phyloP scores from a whole-genome alignment of 2,888 invertebrate species.

The Cryptus armator region DNA sequence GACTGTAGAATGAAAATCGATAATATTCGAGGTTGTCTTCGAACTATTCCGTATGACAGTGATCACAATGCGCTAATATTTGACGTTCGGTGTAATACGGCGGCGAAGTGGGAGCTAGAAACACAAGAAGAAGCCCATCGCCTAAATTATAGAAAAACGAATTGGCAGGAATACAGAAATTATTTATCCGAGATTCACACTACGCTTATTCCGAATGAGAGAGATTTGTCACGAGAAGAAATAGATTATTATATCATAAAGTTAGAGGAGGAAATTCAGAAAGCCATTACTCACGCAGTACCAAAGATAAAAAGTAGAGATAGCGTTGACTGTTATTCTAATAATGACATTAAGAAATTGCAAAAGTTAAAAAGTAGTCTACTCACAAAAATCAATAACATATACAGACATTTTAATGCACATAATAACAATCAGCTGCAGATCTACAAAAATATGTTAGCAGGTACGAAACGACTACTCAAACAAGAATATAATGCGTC shows the following conservation, averaged over 20 bases:
- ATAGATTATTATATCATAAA: neutral
- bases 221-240: neutral
- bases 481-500: slow-evolving; percentile 29
- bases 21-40: neutral
- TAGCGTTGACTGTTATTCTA: slow-evolving; percentile 5
- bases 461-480: neutral
- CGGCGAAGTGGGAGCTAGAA: slow-evolving; percentile 17
- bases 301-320: slow-evolving; percentile 5
- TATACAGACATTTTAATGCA: neutral
- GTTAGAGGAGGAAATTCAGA: slow-evolving; percentile 7
- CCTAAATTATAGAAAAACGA: slow-evolving; percentile 15
- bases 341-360: slow-evolving; percentile 1
- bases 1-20: slow-evolving; percentile 24
- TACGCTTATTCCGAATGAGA: neutral
- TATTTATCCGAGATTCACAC: neutral
- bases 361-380: slow-evolving; percentile 26
- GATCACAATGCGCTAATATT: slow-evolving; percentile 18
- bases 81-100: neutral
- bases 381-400: neutral
- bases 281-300: neutral
- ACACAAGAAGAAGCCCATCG: slow-evolving; percentile 12
- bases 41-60: slow-evolving; percentile 23
- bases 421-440: neutral
- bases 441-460: neutral
- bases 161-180: neutral